Percentiles rank a stretch among this genome's conserved stretches.
These are phyloP conservation scores for Bergia puertoricense DNA, from an alignment of 92 coral and sea anemone species.

Conservation along the genomic window DNA sequence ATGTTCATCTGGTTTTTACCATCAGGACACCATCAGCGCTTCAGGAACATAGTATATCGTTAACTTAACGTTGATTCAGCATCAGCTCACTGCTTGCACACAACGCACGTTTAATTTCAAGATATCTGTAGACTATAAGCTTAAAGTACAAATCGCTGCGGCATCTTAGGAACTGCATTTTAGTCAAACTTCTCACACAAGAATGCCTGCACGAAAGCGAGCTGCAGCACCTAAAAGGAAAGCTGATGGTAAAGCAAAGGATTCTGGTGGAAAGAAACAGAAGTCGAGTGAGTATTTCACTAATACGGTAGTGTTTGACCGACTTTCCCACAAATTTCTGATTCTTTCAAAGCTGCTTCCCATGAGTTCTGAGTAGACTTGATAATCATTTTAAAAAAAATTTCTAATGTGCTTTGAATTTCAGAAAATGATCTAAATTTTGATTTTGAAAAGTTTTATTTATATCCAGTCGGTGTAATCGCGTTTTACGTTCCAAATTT, in stretches of 20 bases:
- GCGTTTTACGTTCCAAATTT: too few species aligned
- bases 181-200: background rate
- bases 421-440: too few species aligned
- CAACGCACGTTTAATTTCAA: background rate
- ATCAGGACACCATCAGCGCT: background rate
- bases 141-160: background rate
- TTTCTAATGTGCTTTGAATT: too few species aligned
- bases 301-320: background rate
- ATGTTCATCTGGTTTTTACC: background rate
- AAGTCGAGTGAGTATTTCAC: constrained; percentile 42
- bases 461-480: too few species aligned
- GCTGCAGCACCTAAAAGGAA: constrained; percentile 69
- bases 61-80: background rate
- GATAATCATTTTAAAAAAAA: too few species aligned
- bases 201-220: constrained; percentile 84
- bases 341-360: too few species aligned
- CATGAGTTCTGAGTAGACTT: too few species aligned
- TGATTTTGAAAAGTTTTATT: too few species aligned
- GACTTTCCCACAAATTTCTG: background rate
- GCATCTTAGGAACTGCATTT: background rate
- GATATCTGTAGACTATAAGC: background rate
- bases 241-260: constrained; percentile 50
- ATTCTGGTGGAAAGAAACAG: constrained; percentile 62
- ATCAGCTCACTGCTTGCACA: background rate
- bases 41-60: background rate